Evolutionary conservation across 2,113 vertebrate genomes (phyloP).

Genomic region (Arizona elegans): DNA sequence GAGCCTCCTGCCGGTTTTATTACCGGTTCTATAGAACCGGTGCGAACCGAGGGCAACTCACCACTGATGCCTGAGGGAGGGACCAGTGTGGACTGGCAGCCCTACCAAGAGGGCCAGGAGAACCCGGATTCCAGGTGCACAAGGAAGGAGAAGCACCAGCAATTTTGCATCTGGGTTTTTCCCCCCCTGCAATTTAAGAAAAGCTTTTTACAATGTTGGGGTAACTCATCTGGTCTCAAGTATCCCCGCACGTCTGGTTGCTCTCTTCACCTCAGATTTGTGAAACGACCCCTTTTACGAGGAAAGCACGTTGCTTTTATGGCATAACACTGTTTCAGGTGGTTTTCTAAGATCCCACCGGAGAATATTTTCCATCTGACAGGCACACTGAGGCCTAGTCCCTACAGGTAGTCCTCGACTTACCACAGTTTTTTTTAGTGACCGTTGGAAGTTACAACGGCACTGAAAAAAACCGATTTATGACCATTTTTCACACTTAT

Average conservation of each 20-base stretch:
- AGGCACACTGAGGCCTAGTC: not conserved
- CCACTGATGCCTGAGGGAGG: no score
- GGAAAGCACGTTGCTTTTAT: not conserved
- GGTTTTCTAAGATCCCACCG: not conserved
- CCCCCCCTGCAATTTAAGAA: not conserved
- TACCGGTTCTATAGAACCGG: no score
- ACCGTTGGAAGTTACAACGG: no score
- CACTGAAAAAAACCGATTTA: no score
- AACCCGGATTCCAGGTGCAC: no score
- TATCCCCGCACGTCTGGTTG: not conserved
- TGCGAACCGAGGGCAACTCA: no score
- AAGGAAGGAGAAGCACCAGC: not conserved
- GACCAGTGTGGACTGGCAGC: no score
- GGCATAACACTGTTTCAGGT: not conserved
- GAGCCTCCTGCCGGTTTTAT: no score
- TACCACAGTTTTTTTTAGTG: no score
- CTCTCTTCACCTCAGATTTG: not conserved
- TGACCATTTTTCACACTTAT: no score
- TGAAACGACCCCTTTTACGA: not conserved
- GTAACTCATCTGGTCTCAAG: not conserved
- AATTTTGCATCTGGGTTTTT: not conserved
- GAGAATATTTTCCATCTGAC: not conserved
- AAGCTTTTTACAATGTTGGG: not conserved
- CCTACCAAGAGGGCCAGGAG: no score
- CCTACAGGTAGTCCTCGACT: not conserved